Evolutionary conservation across 1,140 invertebrate species (phyloP), one percentile per base, ranked within the genome.

Genomic region (Homalodisca vitripennis): DNA sequence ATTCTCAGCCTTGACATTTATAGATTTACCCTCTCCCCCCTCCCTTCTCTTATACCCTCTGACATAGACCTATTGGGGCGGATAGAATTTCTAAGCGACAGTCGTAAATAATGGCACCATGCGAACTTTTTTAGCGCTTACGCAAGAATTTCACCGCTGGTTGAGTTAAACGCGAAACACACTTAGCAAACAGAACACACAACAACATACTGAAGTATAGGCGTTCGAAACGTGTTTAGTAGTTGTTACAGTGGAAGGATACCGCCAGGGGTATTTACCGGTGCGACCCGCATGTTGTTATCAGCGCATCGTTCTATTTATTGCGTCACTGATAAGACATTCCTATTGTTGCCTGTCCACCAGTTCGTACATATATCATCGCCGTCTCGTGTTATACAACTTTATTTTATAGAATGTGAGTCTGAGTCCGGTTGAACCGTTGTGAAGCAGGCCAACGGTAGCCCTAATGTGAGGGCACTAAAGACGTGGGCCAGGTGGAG

Each of bases 1-100:
- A 51, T 51, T 20, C 48, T 51, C 22, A 51, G 48, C 48, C 48
- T 51, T 51, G 48, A 51, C 48, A 51, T 51, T 51, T 51, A 51
- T 51, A 51, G 48, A 51, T 51, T 51, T 20, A 22, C 17, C 48
- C n/a, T n/a, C n/a, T n/a, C 48, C 48, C 22, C 48, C 48, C 3
- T n/a, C 3, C 2, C 3, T 14, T 14, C 14, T 20, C 22, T 3
- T 51, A n/a, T 20, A 3, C 3, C 48, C 3, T 51, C 22, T 51
- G 48, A 3, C 48, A 3, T 3, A 20, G 3, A 22, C 48, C 6
- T 10, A 41, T 12, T 3, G n/a, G 48, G 17, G 14, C 22, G 17
- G 3, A 20, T 17, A 6, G 48, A 10, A 3, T 51, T 51, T 51
- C 14, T 12, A n/a, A 51, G 3, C 17, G 22, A 22, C 3, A 22